These are phyloP conservation scores for Neuroterus valhalla DNA, from an alignment of 1,140 invertebrate genomes.

Conservation along the genomic window DNA sequence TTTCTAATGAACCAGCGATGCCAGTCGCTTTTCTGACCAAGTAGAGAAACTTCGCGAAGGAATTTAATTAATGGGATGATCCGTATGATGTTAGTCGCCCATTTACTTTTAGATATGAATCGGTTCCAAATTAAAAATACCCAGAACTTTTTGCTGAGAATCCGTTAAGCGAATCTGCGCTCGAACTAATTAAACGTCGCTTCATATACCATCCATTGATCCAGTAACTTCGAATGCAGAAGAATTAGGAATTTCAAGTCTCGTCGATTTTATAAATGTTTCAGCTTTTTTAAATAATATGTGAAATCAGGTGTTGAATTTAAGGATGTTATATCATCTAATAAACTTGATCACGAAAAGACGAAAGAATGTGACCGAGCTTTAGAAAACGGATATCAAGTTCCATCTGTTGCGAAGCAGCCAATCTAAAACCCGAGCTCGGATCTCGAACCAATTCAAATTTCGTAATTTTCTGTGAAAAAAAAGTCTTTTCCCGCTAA, in stretches of 20 bases:
- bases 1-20: constrained; percentile 62
- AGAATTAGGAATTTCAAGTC: background rate
- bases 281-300: no score
- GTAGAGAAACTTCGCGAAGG: constrained; percentile 63
- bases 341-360: no score
- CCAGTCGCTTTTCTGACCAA: constrained; percentile 49
- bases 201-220: background rate
- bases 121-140: constrained; percentile 71
- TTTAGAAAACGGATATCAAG: no score
- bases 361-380: no score
- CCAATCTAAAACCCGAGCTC: no score
- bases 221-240: background rate
- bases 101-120: constrained; percentile 64
- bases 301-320: no score
- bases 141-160: constrained; percentile 62
- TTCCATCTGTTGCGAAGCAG: no score
- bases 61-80: constrained; percentile 71
- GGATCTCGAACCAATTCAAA: no score
- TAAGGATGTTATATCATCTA: no score
- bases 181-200: constrained; percentile 66
- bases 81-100: constrained; percentile 69
- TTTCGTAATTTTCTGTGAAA: no score
- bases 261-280: background rate
- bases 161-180: constrained; percentile 51
- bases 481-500: no score